Percentiles rank a stretch among this genome's conserved stretches.
phyloP scores from a whole-genome alignment of 92 coral and sea anemone genomes.

The Paramuricea clavata region DNA sequence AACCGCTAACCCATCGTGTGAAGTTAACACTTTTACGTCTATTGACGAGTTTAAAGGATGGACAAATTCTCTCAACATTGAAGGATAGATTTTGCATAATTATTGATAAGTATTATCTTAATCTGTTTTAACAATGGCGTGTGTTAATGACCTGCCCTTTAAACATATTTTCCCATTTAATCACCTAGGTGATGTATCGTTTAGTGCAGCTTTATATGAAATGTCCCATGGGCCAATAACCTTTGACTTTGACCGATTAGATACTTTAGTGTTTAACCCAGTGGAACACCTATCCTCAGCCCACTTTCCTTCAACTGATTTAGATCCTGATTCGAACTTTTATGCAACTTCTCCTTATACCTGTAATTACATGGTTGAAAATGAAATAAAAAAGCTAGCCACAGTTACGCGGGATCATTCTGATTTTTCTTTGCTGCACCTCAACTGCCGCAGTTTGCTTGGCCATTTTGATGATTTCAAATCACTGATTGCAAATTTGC shows the following conservation, averaged over 20 bases:
- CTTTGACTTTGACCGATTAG: conserved; percentile 52
- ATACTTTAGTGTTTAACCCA: conserved; percentile 59
- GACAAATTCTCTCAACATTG: too few relatives aligned
- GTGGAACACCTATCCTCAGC: conserved; percentile 23
- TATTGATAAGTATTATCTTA: too few relatives aligned
- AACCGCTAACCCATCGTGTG: too few relatives aligned
- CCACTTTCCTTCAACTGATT: neutral
- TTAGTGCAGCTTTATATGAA: conserved; percentile 52
- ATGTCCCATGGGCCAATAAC: conserved; percentile 35
- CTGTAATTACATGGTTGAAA: neutral
- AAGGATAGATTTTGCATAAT: too few relatives aligned
- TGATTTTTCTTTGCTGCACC: conserved; percentile 4
- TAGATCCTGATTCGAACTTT: conserved; percentile 23
- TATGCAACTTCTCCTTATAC: neutral
- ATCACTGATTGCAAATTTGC: neutral
- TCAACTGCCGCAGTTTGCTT: conserved; percentile 43
- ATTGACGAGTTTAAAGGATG: too few relatives aligned
- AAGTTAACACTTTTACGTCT: too few relatives aligned
- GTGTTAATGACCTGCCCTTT: neutral
- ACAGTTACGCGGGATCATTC: neutral
- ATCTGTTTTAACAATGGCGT: too few relatives aligned
- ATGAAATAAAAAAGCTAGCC: neutral
- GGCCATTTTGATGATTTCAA: conserved; percentile 53
- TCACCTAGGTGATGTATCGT: conserved; percentile 45
- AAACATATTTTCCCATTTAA: conserved; percentile 39